Base-by-base conservation (phyloP, 92 coral and sea anemone species). In the Heliopora coerulea region DNA sequence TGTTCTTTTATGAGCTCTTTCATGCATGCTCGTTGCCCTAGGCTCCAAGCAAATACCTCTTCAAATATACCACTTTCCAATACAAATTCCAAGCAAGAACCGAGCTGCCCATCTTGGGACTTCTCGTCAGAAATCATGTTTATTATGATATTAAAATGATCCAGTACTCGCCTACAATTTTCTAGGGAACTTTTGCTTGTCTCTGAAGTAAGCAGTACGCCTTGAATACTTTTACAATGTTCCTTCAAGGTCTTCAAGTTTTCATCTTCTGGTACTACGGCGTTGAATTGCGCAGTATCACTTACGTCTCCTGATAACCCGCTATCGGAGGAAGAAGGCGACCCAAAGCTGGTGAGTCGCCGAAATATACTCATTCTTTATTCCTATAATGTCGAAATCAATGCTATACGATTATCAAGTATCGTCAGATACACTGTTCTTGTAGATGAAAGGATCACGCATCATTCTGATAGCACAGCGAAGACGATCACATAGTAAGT, bases 1-100 rank as follows among this genome's bases (percentile, higher is more conserved):
- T 95, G 99, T 52, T 95, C 99, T 20, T 84, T 80, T 90, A 95
- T 95, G 11, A 80, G 72, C 28, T 95, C 96, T 46, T 84, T 90
- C 59, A 82, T 76, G 30, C 85, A 84, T 8, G 87, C 80, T 37
- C 83, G 83, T 65, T 79, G 80, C 30, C 83, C 72, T 5, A 85
- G 80, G 49, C 99, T 88, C 99, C 99, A 95, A 31, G 81, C 42
- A 68, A 81, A 90, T 44, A 95, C 81, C 31, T 75, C 79, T 32
- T 90, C 91, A 65, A 88, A 95, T 41, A 90, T 83, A 49, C 89
- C 81, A 54, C 86, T 85, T 39, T 95, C 95, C 23, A 95, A 65
- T 9, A 86, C 91, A 46, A 88, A 95, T 73, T 95, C 91, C 80
- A 95, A 79, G 62, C 99, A 95, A 0, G 97, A 87, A 0, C 99